Evolutionary conservation across 1,140 invertebrate genomes (phyloP), one percentile per base, ranked within the genome.

Genomic region (Apis cerana): DNA sequence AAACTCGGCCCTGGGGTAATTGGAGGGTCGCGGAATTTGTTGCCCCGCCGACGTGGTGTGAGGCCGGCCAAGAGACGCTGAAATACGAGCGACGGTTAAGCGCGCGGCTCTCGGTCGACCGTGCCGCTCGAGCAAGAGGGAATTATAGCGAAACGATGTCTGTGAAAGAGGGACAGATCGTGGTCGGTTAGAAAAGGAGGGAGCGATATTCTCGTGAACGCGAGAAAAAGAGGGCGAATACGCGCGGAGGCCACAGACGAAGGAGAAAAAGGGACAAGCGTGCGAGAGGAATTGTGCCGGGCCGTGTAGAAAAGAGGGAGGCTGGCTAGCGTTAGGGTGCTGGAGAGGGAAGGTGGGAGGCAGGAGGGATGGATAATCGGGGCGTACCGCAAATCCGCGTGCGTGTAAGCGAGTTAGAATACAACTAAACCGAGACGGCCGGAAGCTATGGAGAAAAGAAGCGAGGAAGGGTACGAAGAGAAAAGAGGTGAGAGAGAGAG

Each of bases 1-100:
- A 87, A 90, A 89, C 89, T 85, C 81, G 85, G 88, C 86, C 87
- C 84, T 85, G 84, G 87, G 89, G 86, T 92, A 92, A 92, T 92
- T 92, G 91, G 89, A 91, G 91, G 91, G 91, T 92, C 88, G 90
- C 85, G 90, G 90, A 91, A 90, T 91, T 91, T 85, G 89, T 91
- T 87, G 89, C 87, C 82, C 81, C 82, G 90, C 77, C 85, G 84
- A 88, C 80, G 79, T 83, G 80, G 85, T 86, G 83, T 77, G 86
- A 87, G 85, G 81, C 79, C 83, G 85, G 84, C 65, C 70, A 82
- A 78, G 84, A 86, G 88, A 85, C 75, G 71, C 80, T 91, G 89
- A 90, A 90, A 90, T 90, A 91, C 89, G 90, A 88, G 88, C 90
- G 76, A 86, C 82, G 88, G 85, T 91, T 88, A 87, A 83, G 76